Percentiles rank a stretch among this genome's conserved stretches.
Conservation (phyloP, 1,140 invertebrate genomes). For the Frieseomelitta varia region DNA sequence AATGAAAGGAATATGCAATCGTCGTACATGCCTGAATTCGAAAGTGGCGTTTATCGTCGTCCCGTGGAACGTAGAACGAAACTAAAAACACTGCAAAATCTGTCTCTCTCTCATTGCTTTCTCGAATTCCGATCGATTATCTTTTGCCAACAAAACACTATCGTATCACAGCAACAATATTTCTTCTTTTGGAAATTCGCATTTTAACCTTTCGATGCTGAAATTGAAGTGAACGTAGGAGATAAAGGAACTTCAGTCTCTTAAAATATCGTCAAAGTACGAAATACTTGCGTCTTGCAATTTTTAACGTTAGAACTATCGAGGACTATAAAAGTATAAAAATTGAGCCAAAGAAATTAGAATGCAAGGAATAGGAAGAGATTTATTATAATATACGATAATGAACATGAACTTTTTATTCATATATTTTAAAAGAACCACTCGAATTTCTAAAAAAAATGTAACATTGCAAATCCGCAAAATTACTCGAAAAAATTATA, state of each 20-base stretch:
- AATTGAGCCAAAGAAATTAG: too few relatives aligned
- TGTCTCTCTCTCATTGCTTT: conserved; percentile 24
- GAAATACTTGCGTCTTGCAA: not conserved
- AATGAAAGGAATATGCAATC: conserved; percentile 81
- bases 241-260: not conserved
- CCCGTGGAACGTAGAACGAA: conserved; percentile 19
- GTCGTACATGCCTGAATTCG: conserved; percentile 76
- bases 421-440: too few relatives aligned
- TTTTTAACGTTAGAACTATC: not conserved
- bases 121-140: conserved; percentile 13
- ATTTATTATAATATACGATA: too few relatives aligned
- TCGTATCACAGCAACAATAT: conserved; percentile 63
- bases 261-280: not conserved
- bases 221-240: not conserved
- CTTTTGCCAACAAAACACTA: conserved; percentile 55
- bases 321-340: too few relatives aligned
- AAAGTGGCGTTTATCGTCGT: not conserved
- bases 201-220: conserved; percentile 2
- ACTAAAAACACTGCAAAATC: conserved; percentile 36
- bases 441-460: too few relatives aligned
- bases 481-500: too few relatives aligned
- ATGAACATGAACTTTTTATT: too few relatives aligned
- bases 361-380: too few relatives aligned
- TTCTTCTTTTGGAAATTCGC: conserved; percentile 7
- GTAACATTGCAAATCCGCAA: too few relatives aligned